Base-by-base conservation (phyloP, 2,888 invertebrate genomes). In the Drosophila robusta region DNA sequence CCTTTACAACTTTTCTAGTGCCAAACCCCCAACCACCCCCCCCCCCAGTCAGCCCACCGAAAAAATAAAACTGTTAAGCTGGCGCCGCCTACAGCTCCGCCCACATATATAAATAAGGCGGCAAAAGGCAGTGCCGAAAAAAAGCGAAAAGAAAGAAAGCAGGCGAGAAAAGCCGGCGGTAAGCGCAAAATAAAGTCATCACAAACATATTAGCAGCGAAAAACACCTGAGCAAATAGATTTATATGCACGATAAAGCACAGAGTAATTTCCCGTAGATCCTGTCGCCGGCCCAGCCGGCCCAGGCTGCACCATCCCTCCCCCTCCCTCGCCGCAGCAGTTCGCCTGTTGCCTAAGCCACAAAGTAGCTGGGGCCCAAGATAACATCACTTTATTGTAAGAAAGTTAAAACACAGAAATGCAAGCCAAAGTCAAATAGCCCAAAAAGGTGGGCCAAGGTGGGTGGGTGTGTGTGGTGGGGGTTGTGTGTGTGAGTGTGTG, bases 191-290 rank as follows among this genome's bases (percentile, higher is more conserved):
- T 89, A 89, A 90, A 90, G 90, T 90, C 90, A 88, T 89, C 91
- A 90, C 84, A 88, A 90, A 90, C 86, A 88, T 90, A 90, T 90
- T 88, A 84, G 86, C 80, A 79, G 75, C 78, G 75, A 82, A 81
- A 87, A 87, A 90, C 91, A 90, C 91, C 91, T 90, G 90, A 90
- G 89, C 89, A 90, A 90, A 90, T 90, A 90, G 84, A 87, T 90
- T 86, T 87, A 89, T 88, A 80, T 89, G 80, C 75, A 78, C 85
- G 80, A 86, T 85, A 87, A 78, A 79, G 83, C 79, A 76, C 72
- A 82, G 75, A 80, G 88, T 82, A 80, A 87, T 86, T 86, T 86
- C 85, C 77, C 78, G 68, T 87, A 87, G 78, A 89, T 88, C 85
- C 90, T 90, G 90, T 89, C 81, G 89, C 75, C 74, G 67, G 73